These are phyloP conservation scores for Cordilura impudica DNA, from an alignment of 2,888 invertebrate species.

Conservation along the genomic window DNA sequence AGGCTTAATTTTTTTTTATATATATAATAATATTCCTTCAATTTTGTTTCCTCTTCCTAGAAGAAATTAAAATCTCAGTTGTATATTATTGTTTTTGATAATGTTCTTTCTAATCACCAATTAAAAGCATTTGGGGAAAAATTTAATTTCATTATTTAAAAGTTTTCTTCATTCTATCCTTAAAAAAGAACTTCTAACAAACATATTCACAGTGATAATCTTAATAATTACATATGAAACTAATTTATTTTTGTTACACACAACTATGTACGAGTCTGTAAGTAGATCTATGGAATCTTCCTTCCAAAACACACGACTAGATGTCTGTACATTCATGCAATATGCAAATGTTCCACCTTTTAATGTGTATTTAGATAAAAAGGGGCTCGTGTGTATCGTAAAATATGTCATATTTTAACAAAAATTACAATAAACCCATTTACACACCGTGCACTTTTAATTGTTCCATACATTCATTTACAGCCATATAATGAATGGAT, in stretches of 20 bases:
- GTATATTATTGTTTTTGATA: constrained; percentile 42
- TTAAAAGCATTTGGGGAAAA: constrained; percentile 55
- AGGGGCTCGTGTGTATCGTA: constrained; percentile 59
- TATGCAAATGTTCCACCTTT: constrained; percentile 46
- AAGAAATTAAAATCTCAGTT: constrained; percentile 29
- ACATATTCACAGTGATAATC: constrained; percentile 60
- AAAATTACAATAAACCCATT: constrained; percentile 59
- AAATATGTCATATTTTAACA: constrained; percentile 62
- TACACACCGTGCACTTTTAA: constrained; percentile 55
- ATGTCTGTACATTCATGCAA: constrained; percentile 52
- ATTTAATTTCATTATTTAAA: constrained; percentile 60
- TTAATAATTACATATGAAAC: constrained; percentile 75
- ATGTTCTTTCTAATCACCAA: constrained; percentile 42
- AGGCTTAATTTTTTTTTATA: not conserved
- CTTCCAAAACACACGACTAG: constrained; percentile 31
- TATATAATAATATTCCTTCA: not conserved
- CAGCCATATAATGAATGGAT: not conserved
- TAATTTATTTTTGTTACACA: constrained; percentile 71
- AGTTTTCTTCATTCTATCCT: not conserved
- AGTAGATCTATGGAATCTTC: too few relatives aligned
- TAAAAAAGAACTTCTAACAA: not conserved
- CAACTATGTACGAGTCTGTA: too few relatives aligned
- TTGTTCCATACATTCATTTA: constrained; percentile 19
- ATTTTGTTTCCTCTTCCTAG: not conserved
- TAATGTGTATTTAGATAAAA: constrained; percentile 55